phyloP scores from a whole-genome alignment of 2,888 invertebrate genomes.

The Cataglyphis albicans region DNA sequence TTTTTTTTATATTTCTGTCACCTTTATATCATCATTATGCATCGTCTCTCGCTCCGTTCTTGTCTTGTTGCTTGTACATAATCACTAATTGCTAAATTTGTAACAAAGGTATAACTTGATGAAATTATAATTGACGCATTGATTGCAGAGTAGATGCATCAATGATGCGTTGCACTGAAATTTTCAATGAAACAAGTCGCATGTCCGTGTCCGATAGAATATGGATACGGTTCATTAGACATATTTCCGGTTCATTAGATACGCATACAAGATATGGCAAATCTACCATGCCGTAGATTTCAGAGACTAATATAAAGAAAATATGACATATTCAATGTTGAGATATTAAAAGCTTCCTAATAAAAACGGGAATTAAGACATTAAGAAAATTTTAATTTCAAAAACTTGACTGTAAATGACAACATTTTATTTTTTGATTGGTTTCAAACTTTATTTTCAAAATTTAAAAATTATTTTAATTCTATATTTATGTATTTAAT shows the following conservation, averaged over 20 bases:
- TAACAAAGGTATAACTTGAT: not conserved
- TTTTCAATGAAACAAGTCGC: constrained; percentile 23
- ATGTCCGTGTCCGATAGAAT: not conserved
- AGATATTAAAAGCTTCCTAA: not conserved
- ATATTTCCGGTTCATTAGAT: not conserved
- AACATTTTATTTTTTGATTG: not conserved
- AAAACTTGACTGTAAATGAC: not conserved
- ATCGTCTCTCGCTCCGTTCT: constrained; percentile 1
- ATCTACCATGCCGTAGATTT: not conserved
- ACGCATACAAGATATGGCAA: not conserved
- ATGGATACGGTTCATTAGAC: constrained; percentile 3
- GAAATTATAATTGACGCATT: constrained; percentile 30
- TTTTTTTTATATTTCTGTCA: not conserved
- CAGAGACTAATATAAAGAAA: not conserved
- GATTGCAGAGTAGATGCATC: not conserved
- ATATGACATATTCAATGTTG: not conserved
- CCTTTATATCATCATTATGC: not conserved
- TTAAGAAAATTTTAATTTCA: not conserved
- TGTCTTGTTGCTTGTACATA: not conserved
- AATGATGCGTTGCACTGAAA: constrained; percentile 3
- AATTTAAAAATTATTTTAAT: not conserved
- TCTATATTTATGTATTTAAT: not conserved
- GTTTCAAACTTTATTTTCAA: not conserved
- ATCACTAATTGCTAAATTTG: constrained; percentile 18
- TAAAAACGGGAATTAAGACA: not conserved